Base-by-base conservation (phyloP, 1,140 invertebrate genomes). In the Dryas iulia region DNA sequence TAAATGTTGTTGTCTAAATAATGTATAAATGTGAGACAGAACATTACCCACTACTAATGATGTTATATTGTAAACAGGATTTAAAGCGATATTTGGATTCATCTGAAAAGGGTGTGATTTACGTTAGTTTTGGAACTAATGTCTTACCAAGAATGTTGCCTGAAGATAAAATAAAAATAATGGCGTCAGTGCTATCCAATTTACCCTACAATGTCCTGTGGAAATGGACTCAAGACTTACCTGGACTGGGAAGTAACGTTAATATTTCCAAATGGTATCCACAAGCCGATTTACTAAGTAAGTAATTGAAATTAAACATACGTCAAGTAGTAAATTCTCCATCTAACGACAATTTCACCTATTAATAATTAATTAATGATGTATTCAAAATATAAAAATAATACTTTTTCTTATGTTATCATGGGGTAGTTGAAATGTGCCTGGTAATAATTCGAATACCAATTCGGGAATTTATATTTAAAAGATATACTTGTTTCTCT, bases 271-370 rank as follows among this genome's bases (percentile, higher is more conserved):
- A 91, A 71, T 94, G 93, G 93, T 71, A 92, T 2, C 93, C 93
- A 6, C 93, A 93, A 72, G 79, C 89, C 56, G 92, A 92, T 78
- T 63, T 93, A 71, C 74, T 94, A 57, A 83, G 92, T 93, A 83
- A 77, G 77, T 33, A 12, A 33, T 12, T 71, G 33, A 2, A 54
- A n/a, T n/a, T n/a, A n/a, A n/a, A n/a, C n/a, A n/a, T n/a, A n/a
- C n/a, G n/a, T n/a, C n/a, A n/a, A n/a, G n/a, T n/a, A n/a, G n/a
- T n/a, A n/a, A n/a, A n/a, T n/a, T n/a, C n/a, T n/a, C n/a, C n/a
- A n/a, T n/a, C n/a, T n/a, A n/a, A n/a, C n/a, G n/a, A n/a, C n/a
- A n/a, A n/a, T n/a, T n/a, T n/a, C n/a, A n/a, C n/a, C n/a, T n/a
- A n/a, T n/a, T n/a, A n/a, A n/a, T n/a, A n/a, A n/a, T n/a, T n/a